A percentile compares a stretch with the other conserved stretches of the same genome.
phyloP scores from a whole-genome alignment of 2,888 invertebrate genomes.

The Schizaphis graminum region DNA sequence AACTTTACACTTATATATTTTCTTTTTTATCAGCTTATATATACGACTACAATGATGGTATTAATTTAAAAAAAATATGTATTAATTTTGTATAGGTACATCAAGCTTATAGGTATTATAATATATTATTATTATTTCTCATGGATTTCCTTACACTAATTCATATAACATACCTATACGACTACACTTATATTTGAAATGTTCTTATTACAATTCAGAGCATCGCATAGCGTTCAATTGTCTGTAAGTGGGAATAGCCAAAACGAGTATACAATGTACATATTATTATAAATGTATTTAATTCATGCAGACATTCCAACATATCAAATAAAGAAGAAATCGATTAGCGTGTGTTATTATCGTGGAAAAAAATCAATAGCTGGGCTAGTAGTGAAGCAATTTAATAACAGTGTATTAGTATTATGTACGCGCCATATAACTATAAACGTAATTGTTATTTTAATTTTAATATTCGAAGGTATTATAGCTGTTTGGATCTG shows the following conservation, averaged over 20 bases:
- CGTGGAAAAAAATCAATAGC: constrained; percentile 8
- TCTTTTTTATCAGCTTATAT: background rate
- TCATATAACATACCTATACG: background rate
- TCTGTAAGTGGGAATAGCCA: background rate
- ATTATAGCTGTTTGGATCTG: constrained; percentile 24
- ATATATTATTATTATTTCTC: background rate
- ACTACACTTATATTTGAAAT: background rate
- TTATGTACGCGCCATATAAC: background rate
- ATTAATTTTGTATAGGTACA: background rate
- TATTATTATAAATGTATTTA: background rate
- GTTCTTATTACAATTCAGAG: background rate
- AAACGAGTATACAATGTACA: background rate
- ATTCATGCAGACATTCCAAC: background rate
- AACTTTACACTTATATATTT: background rate
- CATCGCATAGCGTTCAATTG: background rate
- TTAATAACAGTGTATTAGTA: background rate
- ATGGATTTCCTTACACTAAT: background rate
- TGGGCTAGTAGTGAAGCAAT: background rate
- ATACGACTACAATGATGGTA: background rate
- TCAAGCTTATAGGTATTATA: background rate
- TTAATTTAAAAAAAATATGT: no score
- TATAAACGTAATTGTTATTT: constrained; percentile 32
- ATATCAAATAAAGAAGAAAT: background rate
- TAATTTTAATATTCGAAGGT: background rate
- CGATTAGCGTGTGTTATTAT: background rate